Percentiles rank a stretch among this genome's conserved stretches.
phyloP scores from a whole-genome alignment of 2,113 vertebrate genomes.

The Ophthalmotilapia sp. region DNA sequence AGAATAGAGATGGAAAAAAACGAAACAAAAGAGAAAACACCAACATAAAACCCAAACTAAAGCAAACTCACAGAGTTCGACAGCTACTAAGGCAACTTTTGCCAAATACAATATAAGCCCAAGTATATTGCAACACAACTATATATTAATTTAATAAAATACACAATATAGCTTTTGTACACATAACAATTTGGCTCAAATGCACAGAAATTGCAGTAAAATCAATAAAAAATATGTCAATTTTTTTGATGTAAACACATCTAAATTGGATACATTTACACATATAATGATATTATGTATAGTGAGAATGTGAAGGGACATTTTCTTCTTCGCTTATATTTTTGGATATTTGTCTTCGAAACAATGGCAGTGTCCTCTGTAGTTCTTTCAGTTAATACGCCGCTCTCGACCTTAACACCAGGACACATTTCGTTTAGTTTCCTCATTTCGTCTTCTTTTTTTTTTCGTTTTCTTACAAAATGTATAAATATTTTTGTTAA shows the following conservation, averaged over 20 bases:
- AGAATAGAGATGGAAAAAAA: constrained; percentile 75
- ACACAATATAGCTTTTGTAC: constrained; percentile 99
- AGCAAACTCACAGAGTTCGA: constrained; percentile 99
- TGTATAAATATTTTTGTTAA: constrained; percentile 77
- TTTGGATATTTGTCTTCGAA: constrained; percentile 62
- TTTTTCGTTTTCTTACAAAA: constrained; percentile 61
- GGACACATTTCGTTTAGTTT: constrained; percentile 59
- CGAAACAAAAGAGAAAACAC: constrained; percentile 35
- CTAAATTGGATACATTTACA: constrained; percentile 98
- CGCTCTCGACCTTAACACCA: constrained; percentile 39
- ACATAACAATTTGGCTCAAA: constrained; percentile 99
- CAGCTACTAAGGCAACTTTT: constrained; percentile 99
- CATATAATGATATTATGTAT: constrained; percentile 94
- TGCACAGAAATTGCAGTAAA: constrained; percentile 99
- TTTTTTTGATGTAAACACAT: constrained; percentile 98
- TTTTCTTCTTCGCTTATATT: constrained; percentile 82
- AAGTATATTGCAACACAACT: constrained; percentile 99
- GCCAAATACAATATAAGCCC: constrained; percentile 99
- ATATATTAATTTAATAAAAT: constrained; percentile 99
- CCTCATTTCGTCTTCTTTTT: constrained; percentile 44
- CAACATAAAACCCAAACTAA: constrained; percentile 72
- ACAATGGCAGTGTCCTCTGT: constrained; percentile 91
- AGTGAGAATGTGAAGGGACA: constrained; percentile 87
- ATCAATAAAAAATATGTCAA: constrained; percentile 99
- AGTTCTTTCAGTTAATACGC: constrained; percentile 60